Evolutionary conservation across 2,113 vertebrate genomes (phyloP), one percentile per base, ranked within the genome.

Genomic region (Junco hyemalis): DNA sequence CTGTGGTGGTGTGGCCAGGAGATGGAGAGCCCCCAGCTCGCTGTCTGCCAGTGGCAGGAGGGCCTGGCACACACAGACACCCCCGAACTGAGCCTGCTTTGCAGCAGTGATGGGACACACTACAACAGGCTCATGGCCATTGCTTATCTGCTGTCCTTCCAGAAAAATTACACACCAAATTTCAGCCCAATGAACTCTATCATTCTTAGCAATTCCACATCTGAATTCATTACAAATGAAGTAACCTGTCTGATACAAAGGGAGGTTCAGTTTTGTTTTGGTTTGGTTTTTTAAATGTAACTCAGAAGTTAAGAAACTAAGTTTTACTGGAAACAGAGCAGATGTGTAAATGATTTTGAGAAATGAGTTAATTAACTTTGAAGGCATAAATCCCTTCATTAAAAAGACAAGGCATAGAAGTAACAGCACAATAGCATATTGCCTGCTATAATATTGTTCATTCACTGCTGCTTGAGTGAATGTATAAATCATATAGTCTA

Each of bases 291-390:
- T 42, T 22, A 50, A 61, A 35, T 22, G 26, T 4, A 83, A 80
- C 38, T 72, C 38, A 74, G 11, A 94, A 86, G 59, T 88, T 83
- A 70, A 74, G 47, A 88, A 90, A 66, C 63, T 68, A 88, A 92
- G 82, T 92, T 92, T 88, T 77, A 86, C 45, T 83, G 51, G 76
- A 81, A 94, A 88, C 26, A 61, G n/a, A 93, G 64, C 82, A 95
- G 88, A 86, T 94, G 86, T 93, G 76, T 93, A 94, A 92, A 93
- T 69, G 85, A 93, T 93, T 93, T 90, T 95, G 90, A 90, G 85
- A 93, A 95, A 93, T 50, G 47, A 92, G 68, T 86, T 94, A 93
- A 94, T 95, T 96, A 96, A 88, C 80, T 90, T 83, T 53, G 45
- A 83, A 95, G 47, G 80, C 94, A 88, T 88, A 88, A 94, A 85